These are phyloP conservation scores for Ectemnius lituratus DNA, from an alignment of 2,888 invertebrate species.

Conservation along the genomic window DNA sequence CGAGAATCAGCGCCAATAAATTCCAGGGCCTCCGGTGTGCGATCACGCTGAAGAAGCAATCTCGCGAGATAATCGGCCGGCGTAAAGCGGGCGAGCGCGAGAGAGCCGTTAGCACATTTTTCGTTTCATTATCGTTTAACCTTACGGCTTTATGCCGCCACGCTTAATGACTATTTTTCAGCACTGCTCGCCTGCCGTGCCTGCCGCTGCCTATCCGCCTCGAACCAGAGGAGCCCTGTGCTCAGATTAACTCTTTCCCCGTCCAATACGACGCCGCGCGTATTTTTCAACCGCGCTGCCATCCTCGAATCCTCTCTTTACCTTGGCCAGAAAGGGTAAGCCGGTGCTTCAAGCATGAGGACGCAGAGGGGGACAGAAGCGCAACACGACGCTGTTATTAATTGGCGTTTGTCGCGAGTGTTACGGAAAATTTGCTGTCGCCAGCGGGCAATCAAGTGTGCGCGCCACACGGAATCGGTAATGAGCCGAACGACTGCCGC, in stretches of 20 bases:
- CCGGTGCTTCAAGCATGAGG: too few relatives aligned
- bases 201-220: too few relatives aligned
- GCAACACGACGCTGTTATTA: constrained; percentile 31
- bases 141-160: constrained; percentile 18
- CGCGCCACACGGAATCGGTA: constrained; percentile 36
- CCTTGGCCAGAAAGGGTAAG: too few relatives aligned
- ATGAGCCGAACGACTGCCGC: constrained; percentile 24
- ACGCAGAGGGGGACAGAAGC: too few relatives aligned
- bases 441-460: constrained; percentile 42
- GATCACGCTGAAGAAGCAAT: constrained; percentile 25
- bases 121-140: constrained; percentile 5
- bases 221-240: neutral
- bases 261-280: neutral
- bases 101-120: constrained; percentile 31
- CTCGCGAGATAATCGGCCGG: constrained; percentile 31
- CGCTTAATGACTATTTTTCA: constrained; percentile 18
- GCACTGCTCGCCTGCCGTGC: neutral
- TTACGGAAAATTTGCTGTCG: constrained; percentile 45
- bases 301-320: neutral
- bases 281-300: neutral
- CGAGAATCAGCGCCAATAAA: too few relatives aligned
- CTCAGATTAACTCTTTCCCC: constrained; percentile 15
- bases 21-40: neutral
- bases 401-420: constrained; percentile 41
- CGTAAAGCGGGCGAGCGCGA: neutral